Evolutionary conservation across 2,113 vertebrate genomes (phyloP).

Genomic region (Litocranius walleri): DNA sequence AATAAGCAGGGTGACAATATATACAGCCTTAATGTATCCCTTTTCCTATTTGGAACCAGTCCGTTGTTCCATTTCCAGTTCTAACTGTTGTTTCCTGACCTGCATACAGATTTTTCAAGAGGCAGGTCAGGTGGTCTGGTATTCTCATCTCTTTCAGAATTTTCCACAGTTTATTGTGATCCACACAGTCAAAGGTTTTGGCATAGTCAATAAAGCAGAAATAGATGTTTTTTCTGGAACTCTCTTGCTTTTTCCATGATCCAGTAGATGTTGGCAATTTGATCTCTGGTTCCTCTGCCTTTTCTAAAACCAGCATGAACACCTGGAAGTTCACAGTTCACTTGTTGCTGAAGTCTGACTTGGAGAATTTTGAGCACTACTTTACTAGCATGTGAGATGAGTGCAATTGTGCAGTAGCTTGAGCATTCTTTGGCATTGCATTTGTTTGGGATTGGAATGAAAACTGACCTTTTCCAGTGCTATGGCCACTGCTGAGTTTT

Average conservation of each 20-base stretch:
- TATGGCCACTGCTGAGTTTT: background rate
- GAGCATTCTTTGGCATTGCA: background rate
- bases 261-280: background rate
- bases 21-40: background rate
- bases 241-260: background rate
- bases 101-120: background rate
- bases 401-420: background rate
- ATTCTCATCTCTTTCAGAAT: background rate
- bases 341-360: background rate
- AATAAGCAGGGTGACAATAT: background rate
- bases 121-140: background rate
- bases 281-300: background rate
- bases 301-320: background rate
- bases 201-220: background rate
- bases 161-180: background rate
- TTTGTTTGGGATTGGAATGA: background rate
- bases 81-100: background rate
- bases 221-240: background rate
- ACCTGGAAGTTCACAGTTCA: background rate
- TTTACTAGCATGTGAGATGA: background rate
- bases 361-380: background rate
- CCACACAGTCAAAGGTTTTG: background rate
- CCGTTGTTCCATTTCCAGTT: background rate
- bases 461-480: background rate
- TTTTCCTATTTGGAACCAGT: background rate